Base-by-base conservation (phyloP, 2,888 invertebrate genomes). In the Notodonta ziczac region DNA sequence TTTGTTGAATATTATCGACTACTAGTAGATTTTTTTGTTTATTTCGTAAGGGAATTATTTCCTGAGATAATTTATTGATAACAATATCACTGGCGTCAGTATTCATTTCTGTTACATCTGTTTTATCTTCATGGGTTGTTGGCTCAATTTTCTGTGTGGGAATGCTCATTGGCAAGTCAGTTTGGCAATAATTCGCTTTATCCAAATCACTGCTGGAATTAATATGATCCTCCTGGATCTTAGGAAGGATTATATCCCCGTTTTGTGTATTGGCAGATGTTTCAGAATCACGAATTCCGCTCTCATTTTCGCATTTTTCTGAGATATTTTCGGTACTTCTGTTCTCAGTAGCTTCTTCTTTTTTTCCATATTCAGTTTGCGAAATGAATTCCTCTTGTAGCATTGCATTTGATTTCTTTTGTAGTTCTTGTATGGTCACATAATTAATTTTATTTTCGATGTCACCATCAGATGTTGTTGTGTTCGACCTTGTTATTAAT, bases 341-440 rank as follows among this genome's bases (percentile, higher is more conserved):
- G 54, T 13, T 3, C 24, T 54, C 8, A 52, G 3, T 52, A 4
- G 16, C 8, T 32, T 52, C 14, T 54, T 10, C 13, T 12, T 13
- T 52, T 2, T 12, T 1, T 12, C 13, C 32, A n/a, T n/a, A n/a
- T n/a, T n/a, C n/a, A 58, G 58, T 62, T 56, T 67, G 63, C 6
- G 56, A 44, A 69, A 62, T 68, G 78, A 66, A 54, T 44, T 73
- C 66, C 53, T 62, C 42, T 44, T 69, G 61, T 60, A 90, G 74
- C 69, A 90, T 75, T 16, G 82, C 79, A 75, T 90, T 76, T 6
- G 90, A 89, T 69, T 88, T 78, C 32, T 82, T 77, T 77, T 91
- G 88, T 65, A 90, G 78, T 67, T 91, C 90, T 56, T 80, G 66
- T 51, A 82, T 76, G 55, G 77, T 73, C 8, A 79, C 56, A 57